Percentiles rank a stretch among this genome's conserved stretches.
These are phyloP conservation scores for Petaurus breviceps DNA, from an alignment of 2,113 vertebrate species.

Conservation along the genomic window DNA sequence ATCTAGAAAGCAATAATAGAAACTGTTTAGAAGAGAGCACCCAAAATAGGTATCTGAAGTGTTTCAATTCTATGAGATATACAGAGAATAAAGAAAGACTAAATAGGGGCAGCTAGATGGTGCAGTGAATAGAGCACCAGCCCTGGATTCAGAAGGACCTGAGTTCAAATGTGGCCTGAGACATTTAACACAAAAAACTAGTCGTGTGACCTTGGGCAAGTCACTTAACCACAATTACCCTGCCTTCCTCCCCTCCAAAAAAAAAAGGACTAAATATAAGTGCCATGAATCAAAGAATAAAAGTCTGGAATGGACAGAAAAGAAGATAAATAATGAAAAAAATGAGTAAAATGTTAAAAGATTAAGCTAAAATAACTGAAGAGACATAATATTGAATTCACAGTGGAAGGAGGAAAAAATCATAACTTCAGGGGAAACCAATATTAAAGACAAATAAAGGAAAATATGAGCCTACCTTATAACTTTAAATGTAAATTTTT, in stretches of 20 bases:
- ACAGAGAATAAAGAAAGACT: not conserved
- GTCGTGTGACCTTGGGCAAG: too few species aligned
- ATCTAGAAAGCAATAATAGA: not conserved
- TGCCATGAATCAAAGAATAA: not conserved
- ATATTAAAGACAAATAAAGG: too few species aligned
- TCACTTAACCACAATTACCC: too few species aligned
- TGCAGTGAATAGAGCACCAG: too few species aligned
- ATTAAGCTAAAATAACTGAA: not conserved
- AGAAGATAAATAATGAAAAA: not conserved
- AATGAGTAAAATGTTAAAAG: not conserved
- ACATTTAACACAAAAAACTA: too few species aligned
- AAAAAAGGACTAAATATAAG: not conserved
- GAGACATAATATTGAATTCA: not conserved
- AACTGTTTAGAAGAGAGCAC: not conserved
- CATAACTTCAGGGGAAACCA: too few species aligned
- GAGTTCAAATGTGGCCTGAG: too few species aligned
- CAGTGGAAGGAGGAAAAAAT: not conserved
- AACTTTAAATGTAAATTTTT: not conserved
- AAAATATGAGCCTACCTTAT: too few species aligned
- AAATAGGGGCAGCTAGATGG: not conserved
- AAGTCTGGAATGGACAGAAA: not conserved
- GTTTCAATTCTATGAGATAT: not conserved
- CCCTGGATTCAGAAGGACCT: too few species aligned
- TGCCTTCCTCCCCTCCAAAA: too few species aligned
- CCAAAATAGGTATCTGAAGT: not conserved